Conservation (phyloP, 35 echinoderm and acorn worm species). For the Anneissia japonica region DNA sequence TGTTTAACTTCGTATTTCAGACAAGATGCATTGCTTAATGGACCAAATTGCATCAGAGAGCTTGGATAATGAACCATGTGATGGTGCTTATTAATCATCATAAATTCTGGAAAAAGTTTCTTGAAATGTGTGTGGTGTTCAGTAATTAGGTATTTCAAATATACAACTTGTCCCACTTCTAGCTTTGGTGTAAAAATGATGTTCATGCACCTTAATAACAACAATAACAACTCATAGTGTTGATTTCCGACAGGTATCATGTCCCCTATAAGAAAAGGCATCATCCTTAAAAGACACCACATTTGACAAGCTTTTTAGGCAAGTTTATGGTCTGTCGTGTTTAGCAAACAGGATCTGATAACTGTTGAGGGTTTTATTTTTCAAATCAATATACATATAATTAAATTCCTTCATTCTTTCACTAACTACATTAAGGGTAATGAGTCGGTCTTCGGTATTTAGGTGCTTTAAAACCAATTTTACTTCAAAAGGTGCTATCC, state of each 20-base stretch:
- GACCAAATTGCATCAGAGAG: conserved; percentile 4
- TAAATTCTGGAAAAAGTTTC: conserved; percentile 13
- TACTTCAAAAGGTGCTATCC: neutral
- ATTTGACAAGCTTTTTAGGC: conserved; percentile 13
- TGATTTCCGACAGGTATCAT: neutral
- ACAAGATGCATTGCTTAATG: conserved; percentile 12
- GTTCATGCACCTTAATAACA: neutral
- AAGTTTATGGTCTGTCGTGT: conserved; percentile 1
- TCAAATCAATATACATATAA: neutral
- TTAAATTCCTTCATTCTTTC: neutral
- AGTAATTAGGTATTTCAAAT: neutral
- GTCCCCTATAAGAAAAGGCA: conserved; percentile 15
- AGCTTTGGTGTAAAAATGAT: neutral
- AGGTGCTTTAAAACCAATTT: neutral
- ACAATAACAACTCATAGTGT: conserved; percentile 6
- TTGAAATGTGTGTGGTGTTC: neutral
- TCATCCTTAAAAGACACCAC: neutral
- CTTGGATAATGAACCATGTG: conserved; percentile 39
- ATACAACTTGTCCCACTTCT: neutral
- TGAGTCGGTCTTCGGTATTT: neutral
- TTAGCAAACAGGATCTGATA: neutral
- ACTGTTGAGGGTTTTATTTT: conserved; percentile 8
- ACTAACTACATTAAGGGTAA: neutral
- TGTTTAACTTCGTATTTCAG: neutral
- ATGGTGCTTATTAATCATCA: conserved; percentile 43